Percentiles rank a stretch among this genome's conserved stretches.
phyloP scores from a whole-genome alignment of 2,797 vertebrate species.

The Myioborus melanocephalus region DNA sequence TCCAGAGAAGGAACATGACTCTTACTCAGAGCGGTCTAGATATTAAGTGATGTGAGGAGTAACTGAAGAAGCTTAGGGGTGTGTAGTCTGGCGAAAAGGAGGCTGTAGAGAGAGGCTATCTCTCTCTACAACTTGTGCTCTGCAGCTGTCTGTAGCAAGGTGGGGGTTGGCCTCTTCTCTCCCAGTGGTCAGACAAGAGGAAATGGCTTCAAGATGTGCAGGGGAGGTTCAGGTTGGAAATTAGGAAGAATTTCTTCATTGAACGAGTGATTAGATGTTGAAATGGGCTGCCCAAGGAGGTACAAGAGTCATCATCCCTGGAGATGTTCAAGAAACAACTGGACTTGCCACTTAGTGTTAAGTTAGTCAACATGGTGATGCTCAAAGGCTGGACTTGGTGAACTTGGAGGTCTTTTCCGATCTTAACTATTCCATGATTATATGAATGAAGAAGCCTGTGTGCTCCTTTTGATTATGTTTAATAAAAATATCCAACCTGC shows the following conservation, averaged over 20 bases:
- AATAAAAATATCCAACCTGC: not conserved
- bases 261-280: not conserved
- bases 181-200: not conserved
- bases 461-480: not conserved
- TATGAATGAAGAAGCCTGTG: not conserved
- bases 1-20: not conserved
- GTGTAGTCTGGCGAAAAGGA: not conserved
- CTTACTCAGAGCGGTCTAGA: not conserved
- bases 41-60: too few relatives aligned
- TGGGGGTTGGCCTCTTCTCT: not conserved
- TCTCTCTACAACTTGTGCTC: not conserved
- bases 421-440: not conserved
- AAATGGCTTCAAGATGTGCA: not conserved
- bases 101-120: too few relatives aligned
- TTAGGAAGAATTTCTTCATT: not conserved
- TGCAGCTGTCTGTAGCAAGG: not conserved
- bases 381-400: fast-evolving
- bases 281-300: not conserved
- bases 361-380: not conserved
- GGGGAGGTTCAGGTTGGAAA: not conserved
- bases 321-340: not conserved
- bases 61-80: not conserved
- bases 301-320: not conserved
- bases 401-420: not conserved
- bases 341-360: not conserved